These are phyloP conservation scores for Kryptopterus vitreolus DNA, from an alignment of 2,797 vertebrate species.

Conservation along the genomic window DNA sequence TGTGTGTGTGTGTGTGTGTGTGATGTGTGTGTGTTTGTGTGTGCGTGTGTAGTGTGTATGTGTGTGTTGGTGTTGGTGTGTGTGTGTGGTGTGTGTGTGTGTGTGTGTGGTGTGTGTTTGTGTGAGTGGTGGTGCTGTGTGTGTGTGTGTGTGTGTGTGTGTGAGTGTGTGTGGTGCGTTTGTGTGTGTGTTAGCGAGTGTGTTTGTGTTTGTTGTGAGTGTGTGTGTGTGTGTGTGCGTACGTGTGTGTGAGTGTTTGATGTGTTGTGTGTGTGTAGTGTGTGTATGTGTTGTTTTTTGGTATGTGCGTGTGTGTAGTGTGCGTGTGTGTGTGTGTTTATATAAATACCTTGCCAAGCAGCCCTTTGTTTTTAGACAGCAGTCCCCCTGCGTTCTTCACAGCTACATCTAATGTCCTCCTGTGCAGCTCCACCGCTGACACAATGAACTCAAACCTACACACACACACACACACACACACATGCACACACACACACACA, in stretches of 20 bases:
- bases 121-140: neutral
- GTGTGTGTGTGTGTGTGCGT: constrained; percentile 18
- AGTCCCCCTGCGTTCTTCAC: constrained; percentile 96
- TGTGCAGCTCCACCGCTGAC: constrained; percentile 89
- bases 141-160: constrained; percentile 8
- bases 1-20: constrained; percentile 9
- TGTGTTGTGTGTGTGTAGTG: constrained; percentile 18
- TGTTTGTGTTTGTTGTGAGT: too few species aligned
- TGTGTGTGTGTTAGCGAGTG: neutral
- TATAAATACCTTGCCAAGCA: constrained; percentile 88
- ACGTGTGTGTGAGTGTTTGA: too few species aligned
- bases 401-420: constrained; percentile 90
- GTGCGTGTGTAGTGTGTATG: too few species aligned
- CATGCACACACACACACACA: constrained; percentile 28
- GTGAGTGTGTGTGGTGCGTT: constrained; percentile 16
- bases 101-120: constrained; percentile 9
- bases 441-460: constrained; percentile 73
- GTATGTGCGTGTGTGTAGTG: constrained; percentile 10
- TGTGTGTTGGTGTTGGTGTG: neutral
- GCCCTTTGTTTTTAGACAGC: constrained; percentile 94
- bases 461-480: constrained; percentile 35
- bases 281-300: neutral
- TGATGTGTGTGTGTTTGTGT: neutral
- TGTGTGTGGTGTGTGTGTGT: neutral
- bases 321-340: neutral